Base-by-base conservation (phyloP, 2,797 vertebrate species). In the Oryzias sinensis region DNA sequence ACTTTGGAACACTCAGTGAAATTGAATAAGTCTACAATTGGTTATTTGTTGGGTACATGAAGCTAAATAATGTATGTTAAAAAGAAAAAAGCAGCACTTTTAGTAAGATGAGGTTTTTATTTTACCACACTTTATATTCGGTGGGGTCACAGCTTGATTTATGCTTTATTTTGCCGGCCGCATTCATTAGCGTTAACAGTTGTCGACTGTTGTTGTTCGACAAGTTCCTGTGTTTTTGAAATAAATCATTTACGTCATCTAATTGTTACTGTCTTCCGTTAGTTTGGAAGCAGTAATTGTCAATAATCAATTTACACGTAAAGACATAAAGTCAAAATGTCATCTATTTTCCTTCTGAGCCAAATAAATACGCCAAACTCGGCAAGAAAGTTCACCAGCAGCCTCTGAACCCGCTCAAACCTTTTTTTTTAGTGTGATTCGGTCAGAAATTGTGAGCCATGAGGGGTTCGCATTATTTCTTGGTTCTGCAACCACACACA, bases 401-500 rank as follows among this genome's bases (percentile, higher is more conserved):
- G 59, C 25, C 4, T 41, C 40, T 53, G 50, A 53, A 49, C 18
- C 16, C 5, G 16, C 22, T 33, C 7, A 1, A 20, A 68, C 46
- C 42, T 46, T 49, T 54, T 46, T 49, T 54, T 49, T 64, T 5
- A 60, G 45, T 44, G 20, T 47, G 64, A 43, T 48, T 51, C 48
- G 25, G 51, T 53, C 9, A 57, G 56, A 20, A 62, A 61, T 43
- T 50, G 62, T 13, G 33, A 74, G 68, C 9, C 52, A 27, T 52
- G 56, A 68, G 60, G 49, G 62, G 45, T 61, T 65, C 54, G 45
- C 51, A 4, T 41, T 29, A 49, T 54, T 18, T 46, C 24, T 20
- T 48, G 18, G 59, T 60, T 46, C 18, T 48, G 53, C 37, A 55
- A 59, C 67, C 68, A 59, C 75, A 72, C 68, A 25, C 48, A 65